Percentiles rank a stretch among this genome's conserved stretches.
Evolutionary conservation across 2,888 invertebrate species (phyloP).

Genomic region (Lathronympha strigana): DNA sequence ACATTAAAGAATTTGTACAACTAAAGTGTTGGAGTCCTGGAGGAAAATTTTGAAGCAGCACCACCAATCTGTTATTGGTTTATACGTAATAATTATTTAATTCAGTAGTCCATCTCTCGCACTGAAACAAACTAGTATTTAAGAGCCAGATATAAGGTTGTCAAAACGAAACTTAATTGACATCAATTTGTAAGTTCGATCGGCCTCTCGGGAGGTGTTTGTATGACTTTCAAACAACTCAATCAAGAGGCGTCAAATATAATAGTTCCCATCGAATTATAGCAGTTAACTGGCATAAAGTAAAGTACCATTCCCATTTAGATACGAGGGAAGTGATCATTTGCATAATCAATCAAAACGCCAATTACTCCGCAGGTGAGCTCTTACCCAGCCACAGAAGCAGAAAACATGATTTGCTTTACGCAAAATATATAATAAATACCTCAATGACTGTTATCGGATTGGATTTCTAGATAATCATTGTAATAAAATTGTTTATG

Average conservation of each 20-base stretch:
- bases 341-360: conserved; percentile 66
- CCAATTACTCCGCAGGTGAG: conserved; percentile 55
- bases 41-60: too few relatives aligned
- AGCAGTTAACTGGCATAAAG: conserved; percentile 33
- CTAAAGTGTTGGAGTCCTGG: too few relatives aligned
- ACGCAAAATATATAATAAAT: conserved; percentile 21
- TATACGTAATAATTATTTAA: too few relatives aligned
- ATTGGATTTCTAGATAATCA: conserved; percentile 16
- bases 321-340: conserved; percentile 44
- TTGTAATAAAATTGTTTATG: conserved; percentile 15
- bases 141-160: too few relatives aligned
- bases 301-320: conserved; percentile 41
- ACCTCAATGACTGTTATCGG: conserved; percentile 24
- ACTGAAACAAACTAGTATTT: too few relatives aligned
- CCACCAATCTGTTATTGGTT: too few relatives aligned
- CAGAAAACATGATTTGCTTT: conserved; percentile 58
- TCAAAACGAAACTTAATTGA: too few relatives aligned
- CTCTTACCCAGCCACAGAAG: conserved; percentile 44
- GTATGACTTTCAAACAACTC: conserved; percentile 30
- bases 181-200: too few relatives aligned
- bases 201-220: conserved; percentile 19
- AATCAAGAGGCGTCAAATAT: conserved; percentile 33
- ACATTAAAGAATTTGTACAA: too few relatives aligned
- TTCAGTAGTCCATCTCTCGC: too few relatives aligned
- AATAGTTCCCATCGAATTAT: conserved; percentile 36